Conservation (phyloP, 2,797 vertebrate species). For the Vespertilio murinus region DNA sequence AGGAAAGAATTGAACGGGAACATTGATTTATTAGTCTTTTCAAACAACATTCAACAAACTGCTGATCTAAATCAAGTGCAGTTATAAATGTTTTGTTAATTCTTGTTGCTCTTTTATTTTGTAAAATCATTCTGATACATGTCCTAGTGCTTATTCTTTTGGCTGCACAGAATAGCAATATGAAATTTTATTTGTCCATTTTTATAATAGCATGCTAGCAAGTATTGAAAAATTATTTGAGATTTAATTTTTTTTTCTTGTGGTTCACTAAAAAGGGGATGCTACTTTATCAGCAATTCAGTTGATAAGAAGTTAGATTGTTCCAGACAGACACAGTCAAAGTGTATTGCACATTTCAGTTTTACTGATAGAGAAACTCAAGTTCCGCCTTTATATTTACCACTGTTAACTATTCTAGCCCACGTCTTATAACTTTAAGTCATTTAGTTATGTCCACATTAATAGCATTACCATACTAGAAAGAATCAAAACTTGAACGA, state of each 20-base stretch:
- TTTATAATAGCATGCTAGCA: constrained; percentile 68
- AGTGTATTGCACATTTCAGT: neutral
- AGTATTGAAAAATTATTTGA: constrained; percentile 60
- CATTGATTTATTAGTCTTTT: constrained; percentile 85
- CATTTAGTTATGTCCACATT: neutral
- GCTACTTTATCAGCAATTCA: neutral
- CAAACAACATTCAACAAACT: constrained; percentile 81
- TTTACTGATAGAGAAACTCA: neutral
- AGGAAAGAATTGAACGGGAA: constrained; percentile 78
- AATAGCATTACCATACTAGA: neutral
- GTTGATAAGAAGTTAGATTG: neutral
- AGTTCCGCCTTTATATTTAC: constrained; percentile 4
- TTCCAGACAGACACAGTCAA: neutral
- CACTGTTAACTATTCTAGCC: neutral
- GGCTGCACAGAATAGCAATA: constrained; percentile 73
- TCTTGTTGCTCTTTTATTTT: constrained; percentile 83
- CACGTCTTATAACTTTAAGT: neutral
- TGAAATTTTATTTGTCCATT: neutral
- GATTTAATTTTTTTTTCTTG: too few species aligned
- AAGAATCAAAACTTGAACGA: neutral
- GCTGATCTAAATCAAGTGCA: constrained; percentile 80
- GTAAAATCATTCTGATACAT: constrained; percentile 82
- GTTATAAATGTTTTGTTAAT: constrained; percentile 85
- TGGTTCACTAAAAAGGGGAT: neutral
- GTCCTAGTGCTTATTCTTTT: constrained; percentile 77